Evolutionary conservation across 2,888 invertebrate genomes (phyloP), one percentile per base, ranked within the genome.

Genomic region (Drosophila buzzatii): DNA sequence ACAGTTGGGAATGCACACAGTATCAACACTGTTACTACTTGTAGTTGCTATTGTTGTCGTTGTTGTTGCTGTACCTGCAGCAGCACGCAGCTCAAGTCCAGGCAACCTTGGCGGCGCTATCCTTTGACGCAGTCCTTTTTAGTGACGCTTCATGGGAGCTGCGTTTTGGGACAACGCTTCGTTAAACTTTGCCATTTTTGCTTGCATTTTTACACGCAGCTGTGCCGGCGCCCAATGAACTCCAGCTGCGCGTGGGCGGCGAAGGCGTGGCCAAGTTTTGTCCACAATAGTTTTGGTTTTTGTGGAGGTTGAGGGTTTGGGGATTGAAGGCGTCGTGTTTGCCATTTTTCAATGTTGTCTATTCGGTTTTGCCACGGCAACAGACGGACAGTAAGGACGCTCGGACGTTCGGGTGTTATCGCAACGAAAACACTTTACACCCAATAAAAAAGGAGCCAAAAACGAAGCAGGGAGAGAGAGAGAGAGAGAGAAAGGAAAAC

Each of bases 401-500:
- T 41, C 53, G 23, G 23, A 23, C 53, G 20, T 4, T 41, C 53
- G 53, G 57, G 64, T 76, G 79, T 83, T 84, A 84, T 85, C 86
- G 81, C 70, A 71, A 77, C 61, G 71, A 79, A 86, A 83, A 81
- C 81, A 83, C 81, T 85, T 85, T 84, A 79, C 84, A 84, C 80
- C 78, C 82, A 84, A 86, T 86, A 84, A 81, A 84, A 64, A 66
- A 59, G 47, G 35, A 56, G 33, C 7, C 55, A 27, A 58, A 31
- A 37, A 37, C 16, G 16, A 23, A 2, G 18, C n/a, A 35, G 35
- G 1, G 6, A 16, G 33, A 20, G 44, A 20, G 44, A 12, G 41
- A 18, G 41, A 18, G 8, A 7, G 20, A 20, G 44, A 20, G n/a
- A 37, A 9, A 55, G 18, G n/a, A 10, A 49, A 33, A 51, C 18